phyloP scores from a whole-genome alignment of 2,888 invertebrate species.

The Endomychus coccineus region DNA sequence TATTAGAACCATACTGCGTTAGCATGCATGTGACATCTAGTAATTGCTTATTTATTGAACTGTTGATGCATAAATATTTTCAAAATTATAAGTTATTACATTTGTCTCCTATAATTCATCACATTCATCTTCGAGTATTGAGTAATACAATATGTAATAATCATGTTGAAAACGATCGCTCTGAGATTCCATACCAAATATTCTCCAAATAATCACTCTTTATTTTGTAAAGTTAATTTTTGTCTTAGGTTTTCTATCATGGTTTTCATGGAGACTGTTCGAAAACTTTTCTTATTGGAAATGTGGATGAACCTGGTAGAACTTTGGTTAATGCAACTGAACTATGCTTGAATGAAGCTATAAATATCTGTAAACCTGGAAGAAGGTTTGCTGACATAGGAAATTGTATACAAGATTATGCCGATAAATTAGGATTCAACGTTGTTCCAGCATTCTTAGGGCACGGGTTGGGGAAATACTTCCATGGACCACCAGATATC shows the following conservation, averaged over 20 bases:
- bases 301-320: slow-evolving; percentile 67
- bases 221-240: slow-evolving; percentile 9
- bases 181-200: too few species aligned
- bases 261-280: slow-evolving; percentile 93
- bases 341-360: slow-evolving; percentile 59
- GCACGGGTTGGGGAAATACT: slow-evolving; percentile 88
- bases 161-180: too few species aligned
- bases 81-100: too few species aligned
- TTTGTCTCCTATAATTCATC: too few species aligned
- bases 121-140: too few species aligned
- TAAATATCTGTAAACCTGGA: slow-evolving; percentile 54
- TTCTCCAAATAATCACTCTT: too few species aligned
- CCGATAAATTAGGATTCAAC: slow-evolving; percentile 53
- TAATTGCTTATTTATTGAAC: too few species aligned
- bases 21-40: too few species aligned
- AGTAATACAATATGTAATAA: too few species aligned
- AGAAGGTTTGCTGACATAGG: slow-evolving; percentile 57
- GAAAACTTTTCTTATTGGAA: slow-evolving; percentile 75
- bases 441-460: slow-evolving; percentile 79
- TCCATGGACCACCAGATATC: slow-evolving; percentile 89
- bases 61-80: too few species aligned
- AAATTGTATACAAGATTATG: slow-evolving; percentile 55
- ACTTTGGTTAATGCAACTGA: slow-evolving; percentile 64
- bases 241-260: slow-evolving; percentile 61
- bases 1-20: too few species aligned